Evolutionary conservation across 2,888 invertebrate genomes (phyloP).

Genomic region (Sinhomidia bicolor): DNA sequence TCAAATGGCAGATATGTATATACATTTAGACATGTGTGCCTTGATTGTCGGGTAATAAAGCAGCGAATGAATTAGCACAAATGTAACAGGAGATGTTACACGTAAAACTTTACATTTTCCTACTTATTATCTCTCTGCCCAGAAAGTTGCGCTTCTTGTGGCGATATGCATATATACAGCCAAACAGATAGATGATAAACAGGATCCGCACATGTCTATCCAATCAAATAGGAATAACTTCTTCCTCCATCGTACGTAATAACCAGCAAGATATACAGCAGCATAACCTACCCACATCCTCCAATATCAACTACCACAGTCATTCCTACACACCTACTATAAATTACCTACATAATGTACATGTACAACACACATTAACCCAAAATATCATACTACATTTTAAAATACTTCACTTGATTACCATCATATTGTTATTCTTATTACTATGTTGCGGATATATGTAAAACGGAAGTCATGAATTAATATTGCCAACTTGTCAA

Average conservation of each 20-base stretch:
- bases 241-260: conserved; percentile 15
- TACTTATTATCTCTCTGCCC: background rate
- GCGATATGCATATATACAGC: no score
- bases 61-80: conserved; percentile 61
- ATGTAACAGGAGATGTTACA: conserved; percentile 31
- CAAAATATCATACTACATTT: no score
- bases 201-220: conserved; percentile 27
- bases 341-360: background rate
- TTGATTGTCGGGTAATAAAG: conserved; percentile 52
- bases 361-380: background rate
- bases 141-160: background rate
- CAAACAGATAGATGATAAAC: background rate
- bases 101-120: background rate
- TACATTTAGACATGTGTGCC: conserved; percentile 52
- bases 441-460: conserved; percentile 42
- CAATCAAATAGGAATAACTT: conserved; percentile 21
- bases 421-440: no score
- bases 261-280: background rate
- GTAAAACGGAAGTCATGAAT: conserved; percentile 80
- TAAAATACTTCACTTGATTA: no score
- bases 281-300: background rate
- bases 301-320: background rate
- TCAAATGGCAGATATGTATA: background rate
- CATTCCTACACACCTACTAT: background rate
- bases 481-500: conserved; percentile 55